A percentile compares a stretch with the other conserved stretches of the same genome.
Evolutionary conservation across 1,140 invertebrate species (phyloP).

Genomic region (Tribolium castaneum): DNA sequence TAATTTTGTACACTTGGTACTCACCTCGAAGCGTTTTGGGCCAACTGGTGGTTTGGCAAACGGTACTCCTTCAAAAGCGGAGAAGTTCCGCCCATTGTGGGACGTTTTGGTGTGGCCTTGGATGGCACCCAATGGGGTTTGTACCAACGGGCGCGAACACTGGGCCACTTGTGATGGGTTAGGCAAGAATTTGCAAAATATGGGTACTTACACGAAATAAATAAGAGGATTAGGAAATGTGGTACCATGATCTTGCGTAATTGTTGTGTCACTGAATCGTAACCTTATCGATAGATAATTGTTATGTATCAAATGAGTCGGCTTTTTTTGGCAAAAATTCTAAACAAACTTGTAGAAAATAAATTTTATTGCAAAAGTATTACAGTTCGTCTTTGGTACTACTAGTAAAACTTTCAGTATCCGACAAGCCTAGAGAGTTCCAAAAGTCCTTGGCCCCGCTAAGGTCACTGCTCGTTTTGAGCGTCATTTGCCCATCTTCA

Average conservation of each 20-base stretch:
- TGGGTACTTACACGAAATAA: no score
- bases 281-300: no score
- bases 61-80: conserved; percentile 72
- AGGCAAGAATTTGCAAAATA: no score
- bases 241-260: no score
- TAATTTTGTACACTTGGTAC: background rate
- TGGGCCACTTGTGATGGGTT: no score
- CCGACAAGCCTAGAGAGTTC: background rate
- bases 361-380: no score
- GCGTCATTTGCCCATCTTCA: background rate
- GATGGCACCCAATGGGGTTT: conserved; percentile 28
- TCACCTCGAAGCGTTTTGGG: conserved; percentile 67
- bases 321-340: no score
- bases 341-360: no score
- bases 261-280: no score
- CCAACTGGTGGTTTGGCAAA: conserved; percentile 72
- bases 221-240: no score
- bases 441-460: background rate
- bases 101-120: conserved; percentile 50
- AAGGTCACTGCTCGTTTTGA: background rate
- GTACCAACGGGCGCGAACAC: background rate
- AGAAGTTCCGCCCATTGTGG: conserved; percentile 62
- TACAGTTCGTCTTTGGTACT: background rate
- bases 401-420: background rate
- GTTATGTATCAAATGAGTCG: no score